Percentiles rank a stretch among this genome's conserved stretches.
Conservation (phyloP, 2,888 invertebrate genomes). For the Drosophila nr. perissopoda region DNA sequence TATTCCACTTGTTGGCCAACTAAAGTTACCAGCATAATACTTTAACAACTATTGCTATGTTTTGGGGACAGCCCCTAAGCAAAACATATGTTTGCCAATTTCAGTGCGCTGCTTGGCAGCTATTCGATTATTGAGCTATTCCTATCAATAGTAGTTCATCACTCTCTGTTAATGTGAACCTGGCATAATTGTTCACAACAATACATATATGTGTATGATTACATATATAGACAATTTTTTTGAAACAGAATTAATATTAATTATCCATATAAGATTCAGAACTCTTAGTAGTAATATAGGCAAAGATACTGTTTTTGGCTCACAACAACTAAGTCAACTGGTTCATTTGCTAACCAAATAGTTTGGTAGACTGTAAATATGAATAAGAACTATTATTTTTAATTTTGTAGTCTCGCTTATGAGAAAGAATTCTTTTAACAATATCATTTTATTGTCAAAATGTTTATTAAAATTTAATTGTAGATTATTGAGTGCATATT, state of each 20-base stretch:
- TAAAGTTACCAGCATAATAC: constrained; percentile 42
- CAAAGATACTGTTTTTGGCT: neutral
- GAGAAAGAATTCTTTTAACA: too few species aligned
- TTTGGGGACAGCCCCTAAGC: constrained; percentile 14
- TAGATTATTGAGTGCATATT: neutral
- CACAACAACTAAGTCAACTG: neutral
- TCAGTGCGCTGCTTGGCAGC: neutral
- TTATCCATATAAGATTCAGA: neutral
- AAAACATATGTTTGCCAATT: constrained; percentile 38
- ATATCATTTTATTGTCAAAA: neutral
- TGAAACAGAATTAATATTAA: neutral
- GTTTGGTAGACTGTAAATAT: neutral
- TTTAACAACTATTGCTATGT: constrained; percentile 3
- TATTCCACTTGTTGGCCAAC: neutral
- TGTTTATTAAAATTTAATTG: neutral
- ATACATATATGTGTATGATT: neutral
- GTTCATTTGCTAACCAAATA: neutral
- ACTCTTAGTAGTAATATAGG: neutral
- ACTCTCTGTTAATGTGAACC: neutral
- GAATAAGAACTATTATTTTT: neutral
- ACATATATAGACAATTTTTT: neutral
- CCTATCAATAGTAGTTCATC: constrained; percentile 19
- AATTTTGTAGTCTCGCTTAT: neutral
- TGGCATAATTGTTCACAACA: neutral
- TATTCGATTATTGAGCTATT: constrained; percentile 4